phyloP scores from a whole-genome alignment of 2,797 vertebrate genomes.

The Anguilla obscura region DNA sequence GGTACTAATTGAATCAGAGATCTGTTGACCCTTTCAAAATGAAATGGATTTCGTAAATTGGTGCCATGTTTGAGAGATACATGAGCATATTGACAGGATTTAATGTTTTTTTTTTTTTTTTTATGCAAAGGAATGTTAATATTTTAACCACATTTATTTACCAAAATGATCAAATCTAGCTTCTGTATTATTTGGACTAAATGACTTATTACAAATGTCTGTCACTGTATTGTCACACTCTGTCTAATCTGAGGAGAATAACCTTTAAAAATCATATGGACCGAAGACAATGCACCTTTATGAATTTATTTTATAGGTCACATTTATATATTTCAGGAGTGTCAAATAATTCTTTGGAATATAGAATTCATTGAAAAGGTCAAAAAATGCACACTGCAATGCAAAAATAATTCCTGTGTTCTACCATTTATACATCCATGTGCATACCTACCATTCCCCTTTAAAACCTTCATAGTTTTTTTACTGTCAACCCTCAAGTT shows the following conservation, averaged over 20 bases:
- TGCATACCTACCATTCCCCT: not conserved
- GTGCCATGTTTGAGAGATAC: not conserved
- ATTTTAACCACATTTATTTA: not conserved
- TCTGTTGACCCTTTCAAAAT: constrained; percentile 1
- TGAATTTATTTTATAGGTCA: too few relatives aligned
- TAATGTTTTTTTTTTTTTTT: not conserved
- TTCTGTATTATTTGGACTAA: not conserved
- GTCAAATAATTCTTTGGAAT: not conserved
- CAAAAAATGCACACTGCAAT: not conserved
- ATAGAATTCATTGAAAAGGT: too few relatives aligned
- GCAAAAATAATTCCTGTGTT: not conserved
- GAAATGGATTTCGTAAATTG: not conserved
- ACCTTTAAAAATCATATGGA: not conserved
- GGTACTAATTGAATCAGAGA: not conserved
- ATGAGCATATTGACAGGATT: not conserved
- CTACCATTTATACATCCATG: not conserved
- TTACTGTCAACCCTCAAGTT: not conserved
- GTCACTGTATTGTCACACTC: not conserved
- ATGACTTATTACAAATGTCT: not conserved
- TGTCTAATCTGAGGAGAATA: not conserved
- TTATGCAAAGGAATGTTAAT: not conserved
- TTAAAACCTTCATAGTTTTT: not conserved
- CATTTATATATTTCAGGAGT: not conserved
- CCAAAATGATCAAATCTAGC: not conserved
- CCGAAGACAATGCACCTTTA: not conserved